Evolutionary conservation across 2,797 vertebrate species (phyloP).

Genomic region (Smutsia gigantea): DNA sequence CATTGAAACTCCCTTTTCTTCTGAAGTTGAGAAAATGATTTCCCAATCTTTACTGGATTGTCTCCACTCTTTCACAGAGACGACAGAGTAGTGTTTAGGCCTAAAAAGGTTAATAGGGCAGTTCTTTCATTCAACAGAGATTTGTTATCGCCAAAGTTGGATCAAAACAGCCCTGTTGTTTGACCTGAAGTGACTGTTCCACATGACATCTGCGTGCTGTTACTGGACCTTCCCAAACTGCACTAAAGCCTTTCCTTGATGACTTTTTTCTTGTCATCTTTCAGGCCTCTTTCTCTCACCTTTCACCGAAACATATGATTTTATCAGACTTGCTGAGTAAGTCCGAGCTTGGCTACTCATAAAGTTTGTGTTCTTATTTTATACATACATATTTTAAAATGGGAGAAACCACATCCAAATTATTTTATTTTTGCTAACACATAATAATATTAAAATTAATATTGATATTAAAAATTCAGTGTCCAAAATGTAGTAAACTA

Average conservation of each 20-base stretch:
- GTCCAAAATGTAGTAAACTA: not conserved
- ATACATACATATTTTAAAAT: not conserved
- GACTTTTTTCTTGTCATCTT: not conserved
- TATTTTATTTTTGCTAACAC: not conserved
- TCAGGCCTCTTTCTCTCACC: not conserved
- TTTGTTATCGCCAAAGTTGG: not conserved
- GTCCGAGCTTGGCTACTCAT: not conserved
- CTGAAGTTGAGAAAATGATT: not conserved
- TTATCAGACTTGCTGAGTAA: not conserved
- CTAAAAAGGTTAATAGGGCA: not conserved
- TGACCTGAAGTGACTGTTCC: not conserved
- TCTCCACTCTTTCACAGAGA: not conserved
- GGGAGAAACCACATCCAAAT: not conserved
- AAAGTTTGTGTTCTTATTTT: not conserved
- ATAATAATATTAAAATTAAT: too few relatives aligned
- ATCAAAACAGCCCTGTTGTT: not conserved
- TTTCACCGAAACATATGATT: not conserved
- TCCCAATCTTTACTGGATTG: not conserved
- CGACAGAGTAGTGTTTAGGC: not conserved
- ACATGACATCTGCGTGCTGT: rapidly evolving
- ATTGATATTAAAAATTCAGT: not conserved
- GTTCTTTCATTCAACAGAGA: not conserved
- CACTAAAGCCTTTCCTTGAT: not conserved
- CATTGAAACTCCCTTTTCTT: not conserved
- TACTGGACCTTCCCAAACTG: not conserved